Evolutionary conservation across 2,113 vertebrate genomes (phyloP).

Genomic region (Aegotheles bennettii): DNA sequence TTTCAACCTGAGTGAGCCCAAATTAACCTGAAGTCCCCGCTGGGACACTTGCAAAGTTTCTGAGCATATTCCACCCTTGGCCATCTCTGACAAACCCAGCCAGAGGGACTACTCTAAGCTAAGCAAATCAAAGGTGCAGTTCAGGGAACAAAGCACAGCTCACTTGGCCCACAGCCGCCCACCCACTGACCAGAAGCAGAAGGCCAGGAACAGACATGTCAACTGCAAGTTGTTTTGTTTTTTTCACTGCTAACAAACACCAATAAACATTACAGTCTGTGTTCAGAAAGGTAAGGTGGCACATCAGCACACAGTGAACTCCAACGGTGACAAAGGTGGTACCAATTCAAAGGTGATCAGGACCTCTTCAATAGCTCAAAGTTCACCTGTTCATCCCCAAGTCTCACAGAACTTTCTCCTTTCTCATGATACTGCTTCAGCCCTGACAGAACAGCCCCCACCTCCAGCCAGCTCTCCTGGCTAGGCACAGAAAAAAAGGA

Average conservation of each 20-base stretch:
- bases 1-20: not conserved
- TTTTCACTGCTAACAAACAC: not conserved
- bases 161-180: not conserved
- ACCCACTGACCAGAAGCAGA: not conserved
- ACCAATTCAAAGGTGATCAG: not conserved
- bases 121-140: not conserved
- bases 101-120: not conserved
- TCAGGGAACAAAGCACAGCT: not conserved
- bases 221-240: not conserved
- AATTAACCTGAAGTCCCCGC: not conserved
- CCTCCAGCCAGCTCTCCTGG: not conserved
- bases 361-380: not conserved
- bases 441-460: not conserved
- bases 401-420: not conserved
- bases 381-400: not conserved
- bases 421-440: not conserved
- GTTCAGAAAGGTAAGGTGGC: not conserved
- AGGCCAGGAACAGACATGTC: not conserved
- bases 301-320: not conserved
- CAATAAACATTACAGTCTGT: not conserved
- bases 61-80: not conserved
- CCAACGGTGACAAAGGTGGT: not conserved
- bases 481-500: not conserved
- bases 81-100: not conserved
- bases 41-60: not conserved